phyloP scores from a whole-genome alignment of 2,888 invertebrate species.

The Sussaba pulchella region DNA sequence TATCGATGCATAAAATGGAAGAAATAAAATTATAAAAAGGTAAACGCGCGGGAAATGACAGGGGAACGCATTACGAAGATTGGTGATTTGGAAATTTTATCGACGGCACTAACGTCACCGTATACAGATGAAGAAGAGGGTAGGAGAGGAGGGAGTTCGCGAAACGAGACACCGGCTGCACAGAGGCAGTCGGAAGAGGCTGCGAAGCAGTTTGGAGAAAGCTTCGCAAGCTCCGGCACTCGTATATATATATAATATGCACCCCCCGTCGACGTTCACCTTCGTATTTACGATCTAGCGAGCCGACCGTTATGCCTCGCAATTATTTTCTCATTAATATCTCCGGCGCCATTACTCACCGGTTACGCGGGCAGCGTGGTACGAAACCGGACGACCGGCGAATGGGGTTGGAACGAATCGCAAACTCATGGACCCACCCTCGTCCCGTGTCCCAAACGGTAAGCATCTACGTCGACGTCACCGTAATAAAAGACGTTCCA shows the following conservation, averaged over 20 bases:
- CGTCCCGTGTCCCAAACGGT: conserved; percentile 3
- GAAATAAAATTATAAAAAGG: neutral
- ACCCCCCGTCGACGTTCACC: conserved; percentile 34
- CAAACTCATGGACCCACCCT: neutral
- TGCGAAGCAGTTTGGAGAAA: neutral
- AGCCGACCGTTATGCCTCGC: conserved; percentile 43
- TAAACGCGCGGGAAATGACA: neutral
- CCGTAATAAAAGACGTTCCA: conserved; percentile 1
- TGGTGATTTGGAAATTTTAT: conserved; percentile 54
- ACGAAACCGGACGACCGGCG: conserved; percentile 18
- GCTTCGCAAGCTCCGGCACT: conserved; percentile 20
- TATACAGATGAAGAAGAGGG: neutral
- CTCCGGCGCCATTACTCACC: conserved; percentile 46
- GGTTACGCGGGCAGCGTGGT: neutral
- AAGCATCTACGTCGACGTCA: neutral
- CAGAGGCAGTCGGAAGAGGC: neutral
- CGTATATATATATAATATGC: conserved; percentile 7
- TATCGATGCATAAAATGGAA: conserved; percentile 9
- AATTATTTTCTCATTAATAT: conserved; percentile 59
- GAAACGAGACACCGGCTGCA: conserved; percentile 30
- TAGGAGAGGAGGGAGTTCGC: conserved; percentile 10
- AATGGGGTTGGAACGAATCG: conserved; percentile 11
- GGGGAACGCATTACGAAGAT: conserved; percentile 46
- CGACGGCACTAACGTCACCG: conserved; percentile 6
- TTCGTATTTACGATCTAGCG: conserved; percentile 47